Percentiles rank a stretch among this genome's conserved stretches.
Conservation (phyloP, 2,888 invertebrate species). For the Dicyrtoma fusca region DNA sequence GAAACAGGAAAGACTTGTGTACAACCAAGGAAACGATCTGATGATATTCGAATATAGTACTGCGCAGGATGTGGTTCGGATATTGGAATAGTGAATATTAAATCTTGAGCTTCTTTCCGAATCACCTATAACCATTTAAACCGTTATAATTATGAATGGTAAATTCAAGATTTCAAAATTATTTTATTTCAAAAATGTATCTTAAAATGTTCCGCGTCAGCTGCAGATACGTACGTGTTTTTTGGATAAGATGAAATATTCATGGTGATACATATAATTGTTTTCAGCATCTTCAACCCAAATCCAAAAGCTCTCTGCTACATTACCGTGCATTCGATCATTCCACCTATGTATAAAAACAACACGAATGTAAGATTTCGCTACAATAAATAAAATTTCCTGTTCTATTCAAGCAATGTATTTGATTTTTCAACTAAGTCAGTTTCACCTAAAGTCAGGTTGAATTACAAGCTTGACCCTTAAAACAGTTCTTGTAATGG, state of each 20-base stretch:
- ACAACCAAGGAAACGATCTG: conserved; percentile 79
- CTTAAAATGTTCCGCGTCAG: too few species aligned
- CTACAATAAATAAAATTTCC: not conserved
- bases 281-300: conserved; percentile 97
- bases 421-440: not conserved
- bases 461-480: conserved; percentile 78
- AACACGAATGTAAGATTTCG: not conserved
- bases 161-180: too few species aligned
- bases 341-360: conserved; percentile 72
- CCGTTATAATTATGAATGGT: too few species aligned
- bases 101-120: conserved; percentile 74
- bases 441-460: conserved; percentile 65
- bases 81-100: conserved; percentile 94
- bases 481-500: conserved; percentile 91
- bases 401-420: too few species aligned
- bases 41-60: conserved; percentile 84
- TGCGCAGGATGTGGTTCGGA: conserved; percentile 87
- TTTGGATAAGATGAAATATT: conserved; percentile 81
- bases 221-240: conserved; percentile 75
- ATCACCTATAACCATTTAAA: conserved; percentile 65
- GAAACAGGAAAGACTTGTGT: conserved; percentile 63
- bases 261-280: conserved; percentile 94
- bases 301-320: conserved; percentile 90
- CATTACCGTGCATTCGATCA: conserved; percentile 84
- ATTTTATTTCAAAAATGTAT: too few species aligned